Percentiles rank a stretch among this genome's conserved stretches.
phyloP scores from a whole-genome alignment of 2,113 vertebrate species.

The Gymnogyps californianus region DNA sequence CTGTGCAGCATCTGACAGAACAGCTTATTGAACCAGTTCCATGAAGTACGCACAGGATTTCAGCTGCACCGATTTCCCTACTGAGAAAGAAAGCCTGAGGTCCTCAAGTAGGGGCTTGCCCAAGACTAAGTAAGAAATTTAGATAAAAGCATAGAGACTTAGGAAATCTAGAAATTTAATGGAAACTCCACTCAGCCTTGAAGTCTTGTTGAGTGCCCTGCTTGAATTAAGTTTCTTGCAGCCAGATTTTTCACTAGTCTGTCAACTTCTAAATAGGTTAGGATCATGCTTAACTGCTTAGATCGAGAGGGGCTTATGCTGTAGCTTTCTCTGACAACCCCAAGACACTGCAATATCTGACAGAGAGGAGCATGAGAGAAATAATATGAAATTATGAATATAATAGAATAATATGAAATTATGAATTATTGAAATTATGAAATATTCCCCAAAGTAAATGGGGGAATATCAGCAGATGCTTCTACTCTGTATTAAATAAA shows the following conservation, averaged over 20 bases:
- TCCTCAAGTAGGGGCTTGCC: not conserved
- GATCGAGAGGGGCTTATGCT: not conserved
- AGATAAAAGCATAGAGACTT: not conserved
- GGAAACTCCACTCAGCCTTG: not conserved
- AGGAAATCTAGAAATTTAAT: not conserved
- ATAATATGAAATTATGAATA: not conserved
- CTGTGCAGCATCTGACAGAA: constrained; percentile 40
- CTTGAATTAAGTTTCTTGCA: not conserved
- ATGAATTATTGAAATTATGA: too few species aligned
- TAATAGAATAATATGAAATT: too few species aligned
- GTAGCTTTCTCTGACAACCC: not conserved
- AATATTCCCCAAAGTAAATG: not conserved
- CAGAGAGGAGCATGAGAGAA: not conserved
- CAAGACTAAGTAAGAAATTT: not conserved
- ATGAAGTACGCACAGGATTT: not conserved
- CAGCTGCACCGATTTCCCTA: not conserved
- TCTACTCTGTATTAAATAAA: not conserved
- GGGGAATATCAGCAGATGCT: not conserved
- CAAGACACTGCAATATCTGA: not conserved
- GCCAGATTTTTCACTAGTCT: not conserved
- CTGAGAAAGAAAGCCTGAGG: not conserved
- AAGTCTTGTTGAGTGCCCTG: not conserved
- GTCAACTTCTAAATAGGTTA: not conserved
- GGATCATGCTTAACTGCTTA: not conserved
- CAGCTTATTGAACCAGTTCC: constrained; percentile 16